Conservation (phyloP, 2,113 vertebrate genomes). For the Sterna hirundo region DNA sequence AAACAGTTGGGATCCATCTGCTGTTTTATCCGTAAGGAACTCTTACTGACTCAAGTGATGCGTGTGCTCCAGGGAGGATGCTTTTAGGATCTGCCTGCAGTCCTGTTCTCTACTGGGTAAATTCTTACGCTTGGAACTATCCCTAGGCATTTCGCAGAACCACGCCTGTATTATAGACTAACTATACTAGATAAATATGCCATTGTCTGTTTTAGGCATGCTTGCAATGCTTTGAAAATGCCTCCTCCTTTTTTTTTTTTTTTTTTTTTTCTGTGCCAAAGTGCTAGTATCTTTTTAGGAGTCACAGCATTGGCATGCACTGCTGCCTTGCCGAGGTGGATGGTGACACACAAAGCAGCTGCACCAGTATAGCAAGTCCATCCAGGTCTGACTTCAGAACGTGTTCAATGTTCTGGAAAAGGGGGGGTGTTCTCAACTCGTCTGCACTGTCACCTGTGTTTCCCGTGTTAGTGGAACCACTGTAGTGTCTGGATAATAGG, state of each 20-base stretch:
- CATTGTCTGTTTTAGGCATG: background rate
- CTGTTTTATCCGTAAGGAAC: background rate
- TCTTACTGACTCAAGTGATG: background rate
- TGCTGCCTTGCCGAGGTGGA: background rate
- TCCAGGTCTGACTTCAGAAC: background rate
- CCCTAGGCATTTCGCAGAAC: background rate
- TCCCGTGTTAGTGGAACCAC: background rate
- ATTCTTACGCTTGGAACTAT: background rate
- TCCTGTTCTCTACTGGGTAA: background rate
- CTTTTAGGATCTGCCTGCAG: background rate
- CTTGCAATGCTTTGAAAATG: background rate
- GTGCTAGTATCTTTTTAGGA: background rate
- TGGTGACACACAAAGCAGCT: background rate
- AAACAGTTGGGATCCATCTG: background rate
- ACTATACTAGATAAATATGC: background rate
- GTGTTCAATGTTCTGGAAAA: background rate
- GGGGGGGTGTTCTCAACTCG: background rate
- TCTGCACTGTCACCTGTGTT: background rate
- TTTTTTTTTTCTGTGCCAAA: background rate
- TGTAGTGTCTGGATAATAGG: background rate
- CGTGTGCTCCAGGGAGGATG: background rate
- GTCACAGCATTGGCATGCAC: background rate
- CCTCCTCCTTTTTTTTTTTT: background rate
- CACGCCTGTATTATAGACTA: background rate
- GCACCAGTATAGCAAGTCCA: slow-evolving; percentile 21